Percentiles rank a stretch among this genome's conserved stretches.
phyloP scores from a whole-genome alignment of 2,113 vertebrate species.

The Leucopsar rothschildi region DNA sequence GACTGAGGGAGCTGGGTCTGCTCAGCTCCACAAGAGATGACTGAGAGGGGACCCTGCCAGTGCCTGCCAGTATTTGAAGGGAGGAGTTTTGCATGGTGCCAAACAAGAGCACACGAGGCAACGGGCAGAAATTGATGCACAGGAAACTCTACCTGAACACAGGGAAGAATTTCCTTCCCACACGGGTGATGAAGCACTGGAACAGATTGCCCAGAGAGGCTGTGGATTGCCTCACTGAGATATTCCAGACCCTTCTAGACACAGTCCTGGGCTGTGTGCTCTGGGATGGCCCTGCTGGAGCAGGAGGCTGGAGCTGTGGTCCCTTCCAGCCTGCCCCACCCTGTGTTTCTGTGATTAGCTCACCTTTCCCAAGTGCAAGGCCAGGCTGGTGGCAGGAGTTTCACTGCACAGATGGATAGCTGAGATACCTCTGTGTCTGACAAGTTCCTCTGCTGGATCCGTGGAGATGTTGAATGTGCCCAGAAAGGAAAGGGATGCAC shows the following conservation, averaged over 20 bases:
- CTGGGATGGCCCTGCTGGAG: neutral
- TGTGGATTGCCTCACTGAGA: neutral
- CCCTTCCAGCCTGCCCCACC: neutral
- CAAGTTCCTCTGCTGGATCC: neutral
- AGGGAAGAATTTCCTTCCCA: neutral
- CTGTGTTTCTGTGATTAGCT: neutral
- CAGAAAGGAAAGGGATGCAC: neutral
- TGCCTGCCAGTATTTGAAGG: neutral
- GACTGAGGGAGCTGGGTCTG: neutral
- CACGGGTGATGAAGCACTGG: neutral
- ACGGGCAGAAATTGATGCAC: rapidly evolving
- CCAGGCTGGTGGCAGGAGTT: neutral
- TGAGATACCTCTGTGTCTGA: neutral
- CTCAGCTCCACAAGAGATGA: neutral
- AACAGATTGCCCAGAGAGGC: neutral
- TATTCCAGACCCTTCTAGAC: neutral
- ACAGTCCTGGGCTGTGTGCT: neutral
- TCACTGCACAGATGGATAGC: rapidly evolving
- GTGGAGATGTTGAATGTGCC: rapidly evolving
- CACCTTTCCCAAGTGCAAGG: neutral
- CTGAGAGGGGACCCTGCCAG: neutral
- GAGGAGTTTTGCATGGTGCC: neutral
- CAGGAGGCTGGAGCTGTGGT: neutral
- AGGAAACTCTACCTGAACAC: neutral
- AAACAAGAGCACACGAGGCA: neutral